Conservation (phyloP, 2,888 invertebrate genomes). For the Timandra comae region DNA sequence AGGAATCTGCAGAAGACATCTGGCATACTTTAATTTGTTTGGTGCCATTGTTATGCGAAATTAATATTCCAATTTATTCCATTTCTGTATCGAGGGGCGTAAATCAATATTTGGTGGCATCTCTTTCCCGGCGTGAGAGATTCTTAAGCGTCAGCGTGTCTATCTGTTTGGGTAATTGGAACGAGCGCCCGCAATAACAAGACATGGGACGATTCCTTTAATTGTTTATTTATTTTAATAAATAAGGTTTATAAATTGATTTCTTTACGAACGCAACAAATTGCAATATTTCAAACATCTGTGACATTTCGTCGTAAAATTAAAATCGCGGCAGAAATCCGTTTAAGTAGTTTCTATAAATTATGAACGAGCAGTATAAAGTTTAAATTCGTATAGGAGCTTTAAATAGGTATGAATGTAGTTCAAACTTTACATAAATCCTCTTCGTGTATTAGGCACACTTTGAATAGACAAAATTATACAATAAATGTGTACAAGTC, state of each 20-base stretch:
- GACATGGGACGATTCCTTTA: constrained; percentile 24
- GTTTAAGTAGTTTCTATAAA: too few relatives aligned
- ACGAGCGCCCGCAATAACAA: constrained; percentile 39
- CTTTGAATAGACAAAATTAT: constrained; percentile 17
- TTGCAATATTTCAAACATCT: too few relatives aligned
- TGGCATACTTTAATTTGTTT: constrained; percentile 74
- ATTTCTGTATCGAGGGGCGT: constrained; percentile 66
- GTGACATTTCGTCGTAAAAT: too few relatives aligned
- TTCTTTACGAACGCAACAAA: too few relatives aligned
- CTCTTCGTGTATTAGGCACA: constrained; percentile 7
- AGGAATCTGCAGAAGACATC: constrained; percentile 64
- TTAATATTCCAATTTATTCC: constrained; percentile 77
- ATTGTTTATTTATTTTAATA: constrained; percentile 10
- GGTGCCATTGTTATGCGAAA: constrained; percentile 71
- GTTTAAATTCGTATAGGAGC: too few relatives aligned
- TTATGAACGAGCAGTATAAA: too few relatives aligned
- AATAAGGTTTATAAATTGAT: constrained; percentile 1
- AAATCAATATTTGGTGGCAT: constrained; percentile 68
- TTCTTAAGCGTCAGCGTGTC: constrained; percentile 5
- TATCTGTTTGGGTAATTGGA: constrained; percentile 41
- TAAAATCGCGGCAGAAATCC: too few relatives aligned
- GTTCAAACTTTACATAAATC: constrained; percentile 3
- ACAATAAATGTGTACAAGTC: constrained; percentile 15
- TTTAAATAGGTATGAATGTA: too few relatives aligned
- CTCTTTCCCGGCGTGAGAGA: constrained; percentile 8